Evolutionary conservation across 2,113 vertebrate species (phyloP).

Genomic region (Dinomys branickii): DNA sequence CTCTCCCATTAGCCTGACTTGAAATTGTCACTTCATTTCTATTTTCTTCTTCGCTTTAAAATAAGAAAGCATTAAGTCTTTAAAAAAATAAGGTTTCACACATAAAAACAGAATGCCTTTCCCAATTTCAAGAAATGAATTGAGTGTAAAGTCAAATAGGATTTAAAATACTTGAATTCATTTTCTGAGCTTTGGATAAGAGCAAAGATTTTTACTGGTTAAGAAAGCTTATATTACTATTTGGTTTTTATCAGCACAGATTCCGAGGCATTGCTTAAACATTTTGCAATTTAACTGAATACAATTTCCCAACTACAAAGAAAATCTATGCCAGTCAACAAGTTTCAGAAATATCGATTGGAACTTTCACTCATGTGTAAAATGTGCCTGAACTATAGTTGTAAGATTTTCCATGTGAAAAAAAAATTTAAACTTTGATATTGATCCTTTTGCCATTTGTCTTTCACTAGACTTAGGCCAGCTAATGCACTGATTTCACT

Average conservation of each 20-base stretch:
- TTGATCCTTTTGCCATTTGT: conserved; percentile 66
- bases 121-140: conserved; percentile 14
- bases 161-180: neutral
- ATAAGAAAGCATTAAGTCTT: neutral
- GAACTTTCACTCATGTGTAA: conserved; percentile 75
- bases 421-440: conserved; percentile 68
- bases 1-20: neutral
- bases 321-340: conserved; percentile 76
- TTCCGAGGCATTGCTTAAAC: conserved; percentile 49
- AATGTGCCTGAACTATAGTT: conserved; percentile 70
- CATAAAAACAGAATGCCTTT: neutral
- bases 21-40: neutral
- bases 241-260: conserved; percentile 7
- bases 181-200: neutral
- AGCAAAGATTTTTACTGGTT: neutral
- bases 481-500: conserved; percentile 57
- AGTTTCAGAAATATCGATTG: conserved; percentile 77
- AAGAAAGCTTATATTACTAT: neutral
- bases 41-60: neutral
- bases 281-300: conserved; percentile 39
- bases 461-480: conserved; percentile 71
- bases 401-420: conserved; percentile 56
- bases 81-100: neutral
- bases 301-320: conserved; percentile 63
- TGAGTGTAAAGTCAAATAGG: neutral